These are phyloP conservation scores for Pandemis heparana DNA, from an alignment of 2,888 invertebrate species.

Conservation along the genomic window DNA sequence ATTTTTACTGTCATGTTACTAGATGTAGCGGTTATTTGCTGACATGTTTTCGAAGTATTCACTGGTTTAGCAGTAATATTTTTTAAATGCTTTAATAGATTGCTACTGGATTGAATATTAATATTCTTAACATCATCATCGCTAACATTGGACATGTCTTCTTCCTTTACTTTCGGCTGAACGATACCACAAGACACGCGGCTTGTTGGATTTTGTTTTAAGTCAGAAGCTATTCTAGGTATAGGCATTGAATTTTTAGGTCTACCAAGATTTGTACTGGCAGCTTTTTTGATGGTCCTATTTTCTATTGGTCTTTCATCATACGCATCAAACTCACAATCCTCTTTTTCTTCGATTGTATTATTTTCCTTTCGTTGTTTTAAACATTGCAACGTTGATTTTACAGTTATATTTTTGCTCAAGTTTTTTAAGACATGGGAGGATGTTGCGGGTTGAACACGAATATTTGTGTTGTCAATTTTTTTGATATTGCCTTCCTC, in stretches of 20 bases:
- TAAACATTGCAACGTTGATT: conserved; percentile 51
- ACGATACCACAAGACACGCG: conserved; percentile 1
- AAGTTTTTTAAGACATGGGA: conserved; percentile 57
- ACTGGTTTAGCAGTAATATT: conserved; percentile 68
- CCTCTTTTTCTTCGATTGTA: conserved; percentile 45
- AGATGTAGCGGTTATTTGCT: conserved; percentile 45
- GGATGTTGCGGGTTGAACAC: conserved; percentile 7
- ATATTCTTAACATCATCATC: conserved; percentile 44
- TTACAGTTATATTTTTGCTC: conserved; percentile 61
- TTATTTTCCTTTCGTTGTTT: conserved; percentile 35
- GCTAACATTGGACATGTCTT: conserved; percentile 42
- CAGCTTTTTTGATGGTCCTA: conserved; percentile 27
- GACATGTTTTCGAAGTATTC: conserved; percentile 46
- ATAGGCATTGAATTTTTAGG: conserved; percentile 16
- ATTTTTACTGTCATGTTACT: conserved; percentile 43
- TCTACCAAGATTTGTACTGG: neutral
- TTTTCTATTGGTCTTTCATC: conserved; percentile 42
- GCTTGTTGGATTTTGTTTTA: conserved; percentile 29
- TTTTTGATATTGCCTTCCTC: conserved; percentile 36
- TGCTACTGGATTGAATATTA: conserved; percentile 53
- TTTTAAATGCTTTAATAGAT: conserved; percentile 65
- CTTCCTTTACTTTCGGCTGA: conserved; percentile 18
- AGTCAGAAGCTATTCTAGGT: conserved; percentile 25
- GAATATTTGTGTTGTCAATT: neutral
- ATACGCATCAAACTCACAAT: conserved; percentile 47